These are phyloP conservation scores for Aphelenchoides bicaudatus DNA, from an alignment of 2,888 invertebrate species.

Conservation along the genomic window DNA sequence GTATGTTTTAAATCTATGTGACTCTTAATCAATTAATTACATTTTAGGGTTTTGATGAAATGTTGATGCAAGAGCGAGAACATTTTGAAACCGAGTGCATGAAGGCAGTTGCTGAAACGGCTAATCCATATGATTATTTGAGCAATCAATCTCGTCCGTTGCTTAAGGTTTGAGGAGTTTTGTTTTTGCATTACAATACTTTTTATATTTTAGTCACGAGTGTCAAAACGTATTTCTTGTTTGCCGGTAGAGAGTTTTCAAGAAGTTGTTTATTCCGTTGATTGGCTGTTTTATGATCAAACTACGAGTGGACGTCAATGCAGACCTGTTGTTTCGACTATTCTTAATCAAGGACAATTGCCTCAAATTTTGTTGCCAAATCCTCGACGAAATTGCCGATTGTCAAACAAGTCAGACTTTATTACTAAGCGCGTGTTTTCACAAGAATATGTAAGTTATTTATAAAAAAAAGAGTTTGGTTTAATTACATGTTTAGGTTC, in stretches of 20 bases:
- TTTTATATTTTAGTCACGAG: not conserved
- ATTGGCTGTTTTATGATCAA: not conserved
- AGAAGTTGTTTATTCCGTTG: not conserved
- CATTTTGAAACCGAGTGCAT: slow-evolving; percentile 19
- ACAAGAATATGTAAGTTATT: not conserved
- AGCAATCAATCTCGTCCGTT: not conserved
- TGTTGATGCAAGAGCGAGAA: slow-evolving; percentile 19
- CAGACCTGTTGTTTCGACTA: not conserved
- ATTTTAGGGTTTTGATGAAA: slow-evolving; percentile 25
- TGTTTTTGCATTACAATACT: not conserved
- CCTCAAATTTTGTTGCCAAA: slow-evolving; percentile 24
- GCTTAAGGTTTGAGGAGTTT: slow-evolving; percentile 1
- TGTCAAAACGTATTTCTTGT: not conserved
- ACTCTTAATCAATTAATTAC: not conserved
- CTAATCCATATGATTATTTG: slow-evolving; percentile 20
- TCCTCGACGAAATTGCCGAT: slow-evolving; percentile 25
- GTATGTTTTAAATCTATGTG: slow-evolving; percentile 19
- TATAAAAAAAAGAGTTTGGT: not conserved
- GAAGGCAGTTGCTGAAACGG: slow-evolving; percentile 11
- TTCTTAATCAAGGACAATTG: slow-evolving; percentile 16
- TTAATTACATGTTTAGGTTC: slow-evolving; percentile 1
- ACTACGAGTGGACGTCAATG: not conserved
- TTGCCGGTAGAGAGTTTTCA: slow-evolving; percentile 5
- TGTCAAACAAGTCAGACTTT: not conserved
- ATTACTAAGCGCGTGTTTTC: not conserved